A percentile compares a stretch with the other conserved stretches of the same genome.
Conservation (phyloP, 2,888 invertebrate species). For the Athalia cordata region DNA sequence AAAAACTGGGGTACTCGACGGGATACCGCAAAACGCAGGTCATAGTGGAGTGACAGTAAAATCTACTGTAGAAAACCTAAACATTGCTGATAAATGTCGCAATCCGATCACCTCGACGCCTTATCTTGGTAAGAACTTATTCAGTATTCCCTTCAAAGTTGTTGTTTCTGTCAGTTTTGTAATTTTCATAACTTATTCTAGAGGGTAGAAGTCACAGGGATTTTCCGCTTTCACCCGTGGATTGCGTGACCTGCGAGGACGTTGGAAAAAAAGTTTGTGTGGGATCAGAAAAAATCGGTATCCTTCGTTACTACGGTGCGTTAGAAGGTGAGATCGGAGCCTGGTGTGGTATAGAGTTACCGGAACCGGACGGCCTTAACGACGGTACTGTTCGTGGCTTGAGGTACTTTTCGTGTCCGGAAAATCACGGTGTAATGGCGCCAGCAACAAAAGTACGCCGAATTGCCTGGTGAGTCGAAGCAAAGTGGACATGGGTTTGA, state of each 20-base stretch:
- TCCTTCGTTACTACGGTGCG: conserved; percentile 77
- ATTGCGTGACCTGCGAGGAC: conserved; percentile 20
- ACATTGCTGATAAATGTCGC: conserved; percentile 13
- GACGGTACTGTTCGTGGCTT: conserved; percentile 79
- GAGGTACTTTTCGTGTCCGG: conserved; percentile 79
- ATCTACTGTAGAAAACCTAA: background rate
- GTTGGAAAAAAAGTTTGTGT: conserved; percentile 29
- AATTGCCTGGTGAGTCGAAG: conserved; percentile 48
- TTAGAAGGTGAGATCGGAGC: conserved; percentile 75
- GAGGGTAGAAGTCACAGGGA: background rate
- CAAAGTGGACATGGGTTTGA: background rate
- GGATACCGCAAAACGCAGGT: conserved; percentile 43
- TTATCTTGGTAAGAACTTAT: conserved; percentile 21
- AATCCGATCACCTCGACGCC: conserved; percentile 35
- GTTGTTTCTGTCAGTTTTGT: background rate
- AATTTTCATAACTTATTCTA: conserved; percentile 1
- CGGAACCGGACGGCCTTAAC: conserved; percentile 77
- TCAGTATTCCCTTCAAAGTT: background rate
- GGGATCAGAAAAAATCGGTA: conserved; percentile 67
- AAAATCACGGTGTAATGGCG: conserved; percentile 79
- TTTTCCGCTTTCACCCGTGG: conserved; percentile 16
- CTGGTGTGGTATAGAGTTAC: conserved; percentile 81
- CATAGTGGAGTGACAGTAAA: conserved; percentile 20
- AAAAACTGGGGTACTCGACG: conserved; percentile 46
- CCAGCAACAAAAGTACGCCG: conserved; percentile 76